Base-by-base conservation (phyloP, 2,888 invertebrate species). In the Brenthis ino region DNA sequence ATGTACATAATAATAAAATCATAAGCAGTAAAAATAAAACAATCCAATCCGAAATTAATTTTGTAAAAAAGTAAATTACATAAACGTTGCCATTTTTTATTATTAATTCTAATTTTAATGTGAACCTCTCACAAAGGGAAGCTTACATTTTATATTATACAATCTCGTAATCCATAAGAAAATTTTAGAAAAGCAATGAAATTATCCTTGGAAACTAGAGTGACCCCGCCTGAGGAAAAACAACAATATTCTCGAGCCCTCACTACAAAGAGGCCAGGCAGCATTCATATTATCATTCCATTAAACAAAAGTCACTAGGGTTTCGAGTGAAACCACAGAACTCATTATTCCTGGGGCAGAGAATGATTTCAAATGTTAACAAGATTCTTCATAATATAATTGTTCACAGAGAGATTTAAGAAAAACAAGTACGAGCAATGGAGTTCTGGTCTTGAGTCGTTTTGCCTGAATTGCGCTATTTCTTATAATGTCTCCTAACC, bases 281-380 rank as follows among this genome's bases (percentile, higher is more conserved):
- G 85, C 88, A 89, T 88, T 90, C 83, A 87, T 92, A 91, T 93
- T 93, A 92, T 93, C 89, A 92, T 93, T 93, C 91, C 92, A 93
- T 93, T 93, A 91, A 91, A 91, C 89, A 92, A 91, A 91, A 91
- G 92, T 93, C 91, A 91, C 91, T 87, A 85, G 87, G 85, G 88
- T 91, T 92, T 89, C 89, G 84, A 91, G 90, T 89, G 89, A 91
- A 91, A 92, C 91, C 90, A 88, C 88, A 88, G 88, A 91, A 89
- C 88, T 90, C 91, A 91, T 92, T 91, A 78, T 91, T 91, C 89
- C 87, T 81, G 82, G 85, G 87, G 86, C 84, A 85, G 84, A 85
- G 88, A 89, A 91, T 91, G 86, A 91, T 92, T 92, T 92, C 89
- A 87, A 91, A 93, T 88, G 91, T 91, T 91, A 93, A 91, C 91